Evolutionary conservation across 2,888 invertebrate species (phyloP).

Genomic region (Melinaea menophilus): DNA sequence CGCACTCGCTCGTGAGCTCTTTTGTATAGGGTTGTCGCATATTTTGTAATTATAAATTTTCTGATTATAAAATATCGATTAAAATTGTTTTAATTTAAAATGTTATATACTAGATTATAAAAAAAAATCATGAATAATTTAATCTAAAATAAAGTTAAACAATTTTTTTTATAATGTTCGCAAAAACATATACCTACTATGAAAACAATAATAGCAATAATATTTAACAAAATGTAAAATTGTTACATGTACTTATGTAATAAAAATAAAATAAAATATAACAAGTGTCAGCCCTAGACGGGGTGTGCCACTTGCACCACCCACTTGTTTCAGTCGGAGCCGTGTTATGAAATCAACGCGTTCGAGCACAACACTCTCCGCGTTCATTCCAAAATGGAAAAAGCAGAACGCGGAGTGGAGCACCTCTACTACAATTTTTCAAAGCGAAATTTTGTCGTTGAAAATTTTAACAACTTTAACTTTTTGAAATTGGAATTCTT

Average conservation of each 20-base stretch:
- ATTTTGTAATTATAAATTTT: not conserved
- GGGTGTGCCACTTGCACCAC: conserved; percentile 69
- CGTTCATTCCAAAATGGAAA: conserved; percentile 71
- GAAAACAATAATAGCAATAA: too few species aligned
- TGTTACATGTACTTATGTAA: not conserved
- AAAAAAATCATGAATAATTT: too few species aligned
- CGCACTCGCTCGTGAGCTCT: conserved; percentile 64
- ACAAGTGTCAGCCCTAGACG: conserved; percentile 41
- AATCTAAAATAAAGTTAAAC: too few species aligned
- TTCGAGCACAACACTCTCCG: conserved; percentile 71
- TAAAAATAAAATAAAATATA: not conserved
- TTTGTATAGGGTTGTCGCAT: conserved; percentile 54
- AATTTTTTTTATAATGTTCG: too few species aligned
- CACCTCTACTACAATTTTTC: conserved; percentile 62
- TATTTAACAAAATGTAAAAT: not conserved
- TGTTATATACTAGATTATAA: too few species aligned
- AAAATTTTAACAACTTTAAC: conserved; percentile 65
- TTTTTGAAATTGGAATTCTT: conserved; percentile 41
- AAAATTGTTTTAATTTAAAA: too few species aligned
- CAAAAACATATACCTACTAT: too few species aligned
- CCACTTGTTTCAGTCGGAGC: conserved; percentile 72
- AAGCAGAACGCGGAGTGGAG: conserved; percentile 46
- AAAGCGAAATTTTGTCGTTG: conserved; percentile 54
- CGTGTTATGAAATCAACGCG: conserved; percentile 78
- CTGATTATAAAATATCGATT: too few species aligned